Evolutionary conservation across 2,888 invertebrate genomes (phyloP).

Genomic region (Stenodera caucasica): DNA sequence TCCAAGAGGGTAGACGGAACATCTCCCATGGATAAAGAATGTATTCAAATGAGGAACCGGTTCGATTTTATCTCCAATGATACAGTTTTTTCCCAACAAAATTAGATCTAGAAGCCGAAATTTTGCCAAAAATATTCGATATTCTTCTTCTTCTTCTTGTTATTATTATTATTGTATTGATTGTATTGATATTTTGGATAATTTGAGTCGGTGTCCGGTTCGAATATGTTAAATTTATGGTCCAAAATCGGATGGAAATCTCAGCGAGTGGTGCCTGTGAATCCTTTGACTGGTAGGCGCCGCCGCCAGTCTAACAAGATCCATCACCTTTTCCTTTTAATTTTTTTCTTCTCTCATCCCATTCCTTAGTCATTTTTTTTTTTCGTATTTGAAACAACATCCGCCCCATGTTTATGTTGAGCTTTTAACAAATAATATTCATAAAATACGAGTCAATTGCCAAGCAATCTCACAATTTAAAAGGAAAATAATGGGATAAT

Average conservation of each 20-base stretch:
- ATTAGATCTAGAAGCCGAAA: too few species aligned
- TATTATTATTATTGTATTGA: too few species aligned
- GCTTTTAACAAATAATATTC: neutral
- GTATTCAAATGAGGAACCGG: neutral
- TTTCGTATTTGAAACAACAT: neutral
- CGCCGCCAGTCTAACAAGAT: constrained; percentile 7
- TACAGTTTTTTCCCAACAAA: too few species aligned
- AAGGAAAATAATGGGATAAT: neutral
- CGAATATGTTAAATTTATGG: neutral
- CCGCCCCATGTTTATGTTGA: constrained; percentile 3
- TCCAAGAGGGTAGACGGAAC: neutral
- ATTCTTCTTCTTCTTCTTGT: too few species aligned
- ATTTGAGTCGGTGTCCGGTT: neutral
- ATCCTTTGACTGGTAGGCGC: constrained; percentile 6
- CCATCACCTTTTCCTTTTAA: constrained; percentile 7
- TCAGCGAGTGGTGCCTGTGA: constrained; percentile 3
- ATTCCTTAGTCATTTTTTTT: neutral
- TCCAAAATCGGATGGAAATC: constrained; percentile 4
- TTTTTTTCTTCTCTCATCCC: neutral
- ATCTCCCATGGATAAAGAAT: neutral
- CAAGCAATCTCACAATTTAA: too few species aligned
- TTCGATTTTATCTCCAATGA: too few species aligned
- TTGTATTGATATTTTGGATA: neutral
- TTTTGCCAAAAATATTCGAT: too few species aligned
- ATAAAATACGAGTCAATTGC: neutral